Evolutionary conservation across 2,113 vertebrate genomes (phyloP).

Genomic region (Siniperca chuatsi): DNA sequence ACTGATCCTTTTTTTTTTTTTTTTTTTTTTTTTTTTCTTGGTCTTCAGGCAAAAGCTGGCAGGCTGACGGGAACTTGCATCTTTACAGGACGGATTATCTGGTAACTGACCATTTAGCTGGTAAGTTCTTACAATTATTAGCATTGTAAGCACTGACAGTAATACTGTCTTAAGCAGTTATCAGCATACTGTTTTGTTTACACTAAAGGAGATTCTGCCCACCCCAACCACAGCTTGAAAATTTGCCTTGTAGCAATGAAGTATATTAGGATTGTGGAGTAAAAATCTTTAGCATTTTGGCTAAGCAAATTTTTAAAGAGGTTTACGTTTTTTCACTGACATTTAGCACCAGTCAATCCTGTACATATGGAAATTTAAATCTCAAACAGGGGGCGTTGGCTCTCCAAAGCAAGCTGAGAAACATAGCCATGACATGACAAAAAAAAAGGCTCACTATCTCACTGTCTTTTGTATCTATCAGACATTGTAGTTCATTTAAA

Average conservation of each 20-base stretch:
- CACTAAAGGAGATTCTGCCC: not conserved
- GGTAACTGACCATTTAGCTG: constrained; percentile 99
- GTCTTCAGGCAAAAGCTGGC: constrained; percentile 95
- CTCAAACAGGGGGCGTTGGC: no score
- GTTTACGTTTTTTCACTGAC: not conserved
- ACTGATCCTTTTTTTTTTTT: constrained; percentile 18
- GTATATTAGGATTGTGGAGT: not conserved
- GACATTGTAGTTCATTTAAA: not conserved
- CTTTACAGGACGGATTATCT: constrained; percentile 99
- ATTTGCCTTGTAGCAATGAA: not conserved
- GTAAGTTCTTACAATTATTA: constrained; percentile 85
- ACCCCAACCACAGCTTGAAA: not conserved
- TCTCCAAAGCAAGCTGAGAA: not conserved
- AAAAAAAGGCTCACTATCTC: not conserved
- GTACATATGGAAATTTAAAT: no score
- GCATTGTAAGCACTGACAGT: not conserved
- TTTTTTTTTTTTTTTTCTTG: constrained; percentile 12
- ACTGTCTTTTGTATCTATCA: not conserved
- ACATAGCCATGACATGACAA: not conserved
- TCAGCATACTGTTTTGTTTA: not conserved
- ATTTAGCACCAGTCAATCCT: not conserved
- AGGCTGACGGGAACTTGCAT: constrained; percentile 93
- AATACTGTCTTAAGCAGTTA: not conserved
- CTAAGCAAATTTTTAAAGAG: not conserved
- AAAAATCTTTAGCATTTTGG: not conserved